Evolutionary conservation across 2,113 vertebrate species (phyloP).

Genomic region (Aplodontia rufa): DNA sequence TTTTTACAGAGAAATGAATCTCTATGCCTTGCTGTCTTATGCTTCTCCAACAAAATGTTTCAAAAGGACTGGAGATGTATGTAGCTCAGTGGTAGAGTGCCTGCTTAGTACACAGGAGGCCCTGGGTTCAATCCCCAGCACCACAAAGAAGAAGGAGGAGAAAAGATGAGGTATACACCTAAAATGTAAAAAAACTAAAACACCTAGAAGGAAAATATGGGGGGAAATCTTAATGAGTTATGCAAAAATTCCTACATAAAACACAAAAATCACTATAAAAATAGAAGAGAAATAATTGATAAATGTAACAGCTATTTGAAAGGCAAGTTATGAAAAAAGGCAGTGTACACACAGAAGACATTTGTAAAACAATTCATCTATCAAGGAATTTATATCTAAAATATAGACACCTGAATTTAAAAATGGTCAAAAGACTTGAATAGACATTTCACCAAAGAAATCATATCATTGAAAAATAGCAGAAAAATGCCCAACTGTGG

Average conservation of each 20-base stretch:
- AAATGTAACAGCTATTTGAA: slow-evolving; percentile 22
- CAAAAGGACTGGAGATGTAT: neutral
- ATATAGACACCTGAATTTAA: neutral
- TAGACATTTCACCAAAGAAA: neutral
- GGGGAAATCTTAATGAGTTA: slow-evolving; percentile 10
- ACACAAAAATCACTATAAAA: slow-evolving; percentile 19
- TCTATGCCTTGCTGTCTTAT: neutral
- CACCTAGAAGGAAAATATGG: neutral
- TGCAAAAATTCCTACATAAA: neutral
- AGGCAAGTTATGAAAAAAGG: slow-evolving; percentile 12
- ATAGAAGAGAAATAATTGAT: neutral
- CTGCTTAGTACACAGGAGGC: neutral
- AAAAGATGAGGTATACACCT: neutral
- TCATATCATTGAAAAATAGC: neutral
- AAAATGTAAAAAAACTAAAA: slow-evolving; percentile 15
- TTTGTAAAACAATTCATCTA: neutral
- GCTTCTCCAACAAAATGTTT: neutral
- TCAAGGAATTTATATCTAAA: neutral
- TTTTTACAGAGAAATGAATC: slow-evolving; percentile 12
- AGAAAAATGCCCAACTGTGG: neutral
- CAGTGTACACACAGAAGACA: slow-evolving; percentile 15
- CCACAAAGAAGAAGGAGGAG: no score
- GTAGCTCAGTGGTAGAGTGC: neutral
- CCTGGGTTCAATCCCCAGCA: neutral
- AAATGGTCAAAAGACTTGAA: neutral